These are phyloP conservation scores for Ophion ventricosus DNA, from an alignment of 2,888 invertebrate species.

Conservation along the genomic window DNA sequence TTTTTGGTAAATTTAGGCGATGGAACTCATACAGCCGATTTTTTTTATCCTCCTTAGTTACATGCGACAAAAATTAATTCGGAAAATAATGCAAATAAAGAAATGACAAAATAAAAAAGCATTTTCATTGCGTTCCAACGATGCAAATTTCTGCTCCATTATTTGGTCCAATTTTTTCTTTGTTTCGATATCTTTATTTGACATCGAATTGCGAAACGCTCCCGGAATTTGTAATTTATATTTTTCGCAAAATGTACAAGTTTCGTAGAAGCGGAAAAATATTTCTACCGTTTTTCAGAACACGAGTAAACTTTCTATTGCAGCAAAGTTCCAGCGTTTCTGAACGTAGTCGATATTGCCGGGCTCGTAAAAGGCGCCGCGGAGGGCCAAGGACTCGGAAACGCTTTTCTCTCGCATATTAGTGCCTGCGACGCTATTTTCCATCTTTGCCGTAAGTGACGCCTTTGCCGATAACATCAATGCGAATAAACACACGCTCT, in stretches of 20 bases:
- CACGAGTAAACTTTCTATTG: slow-evolving; percentile 73
- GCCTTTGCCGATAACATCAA: background rate
- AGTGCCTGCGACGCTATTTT: slow-evolving; percentile 99
- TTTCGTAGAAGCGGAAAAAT: background rate
- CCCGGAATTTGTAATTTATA: too few relatives aligned
- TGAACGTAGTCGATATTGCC: slow-evolving; percentile 99
- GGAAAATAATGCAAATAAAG: too few relatives aligned
- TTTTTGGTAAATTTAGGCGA: too few relatives aligned
- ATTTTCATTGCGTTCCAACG: too few relatives aligned
- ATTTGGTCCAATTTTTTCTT: background rate
- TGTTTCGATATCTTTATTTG: background rate
- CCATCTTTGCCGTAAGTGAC: slow-evolving; percentile 95
- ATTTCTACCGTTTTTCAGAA: background rate
- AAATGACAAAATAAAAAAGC: too few relatives aligned
- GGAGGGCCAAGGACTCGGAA: slow-evolving; percentile 99
- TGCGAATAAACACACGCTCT: background rate
- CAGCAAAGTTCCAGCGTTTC: slow-evolving; percentile 98
- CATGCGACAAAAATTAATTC: too few relatives aligned
- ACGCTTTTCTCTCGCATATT: slow-evolving; percentile 99
- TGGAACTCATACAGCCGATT: too few relatives aligned
- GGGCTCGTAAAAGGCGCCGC: slow-evolving; percentile 99
- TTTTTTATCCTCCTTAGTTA: too few relatives aligned
- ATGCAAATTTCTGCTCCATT: too few relatives aligned
- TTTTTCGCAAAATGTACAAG: background rate
- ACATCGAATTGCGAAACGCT: background rate